Evolutionary conservation across 2,797 vertebrate species (phyloP).

Genomic region (Gymnocypris eckloni): DNA sequence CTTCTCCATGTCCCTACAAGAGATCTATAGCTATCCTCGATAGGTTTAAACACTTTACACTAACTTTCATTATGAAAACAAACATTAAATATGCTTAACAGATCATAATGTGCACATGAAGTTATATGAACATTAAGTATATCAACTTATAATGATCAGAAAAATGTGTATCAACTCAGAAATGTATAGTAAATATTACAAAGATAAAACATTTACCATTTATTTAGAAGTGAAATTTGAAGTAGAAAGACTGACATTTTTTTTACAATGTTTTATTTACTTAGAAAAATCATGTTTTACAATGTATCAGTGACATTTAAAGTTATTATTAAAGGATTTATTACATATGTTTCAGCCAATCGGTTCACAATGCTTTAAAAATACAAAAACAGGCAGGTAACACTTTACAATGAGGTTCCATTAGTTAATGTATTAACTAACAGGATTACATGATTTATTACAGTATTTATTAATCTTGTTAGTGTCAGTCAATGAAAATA

Average conservation of each 20-base stretch:
- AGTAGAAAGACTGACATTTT: neutral
- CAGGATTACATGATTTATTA: too few relatives aligned
- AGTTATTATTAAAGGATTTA: neutral
- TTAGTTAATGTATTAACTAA: too few relatives aligned
- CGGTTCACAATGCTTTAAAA: too few relatives aligned
- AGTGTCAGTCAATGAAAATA: too few relatives aligned
- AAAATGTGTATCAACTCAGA: neutral
- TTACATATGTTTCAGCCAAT: neutral
- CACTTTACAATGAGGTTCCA: too few relatives aligned
- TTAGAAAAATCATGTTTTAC: neutral
- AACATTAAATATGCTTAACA: neutral
- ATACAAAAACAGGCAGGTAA: too few relatives aligned
- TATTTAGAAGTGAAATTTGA: neutral
- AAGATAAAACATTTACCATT: neutral
- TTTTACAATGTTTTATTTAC: neutral
- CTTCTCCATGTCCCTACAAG: slow-evolving; percentile 52
- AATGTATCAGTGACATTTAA: neutral
- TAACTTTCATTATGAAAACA: slow-evolving; percentile 9
- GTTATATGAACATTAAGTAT: neutral
- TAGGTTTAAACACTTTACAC: neutral
- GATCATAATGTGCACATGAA: neutral
- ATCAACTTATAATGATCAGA: neutral
- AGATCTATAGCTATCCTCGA: neutral
- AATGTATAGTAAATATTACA: neutral
- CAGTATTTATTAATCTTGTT: too few relatives aligned